phyloP scores from a whole-genome alignment of 2,888 invertebrate genomes.

The Dicyrtomina minuta region DNA sequence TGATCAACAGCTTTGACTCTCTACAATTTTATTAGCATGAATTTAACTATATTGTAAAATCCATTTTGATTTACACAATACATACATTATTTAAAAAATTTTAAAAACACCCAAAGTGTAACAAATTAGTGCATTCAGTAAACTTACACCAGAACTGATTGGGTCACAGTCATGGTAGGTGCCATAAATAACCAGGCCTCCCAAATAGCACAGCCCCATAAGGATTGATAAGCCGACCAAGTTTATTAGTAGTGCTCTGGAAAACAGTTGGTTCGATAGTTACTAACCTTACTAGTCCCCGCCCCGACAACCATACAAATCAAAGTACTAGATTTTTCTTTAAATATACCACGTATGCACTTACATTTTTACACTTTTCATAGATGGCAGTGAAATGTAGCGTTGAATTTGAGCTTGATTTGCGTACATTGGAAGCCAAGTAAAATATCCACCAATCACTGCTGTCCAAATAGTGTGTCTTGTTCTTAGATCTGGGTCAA shows the following conservation, averaged over 20 bases:
- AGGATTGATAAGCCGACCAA: conserved; percentile 48
- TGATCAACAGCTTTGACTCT: conserved; percentile 69
- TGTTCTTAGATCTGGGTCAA: conserved; percentile 45
- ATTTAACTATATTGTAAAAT: too few relatives aligned
- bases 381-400: conserved; percentile 48
- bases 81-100: too few relatives aligned
- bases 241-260: conserved; percentile 49
- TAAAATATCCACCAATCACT: conserved; percentile 45
- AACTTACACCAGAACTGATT: conserved; percentile 27
- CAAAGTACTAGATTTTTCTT: too few relatives aligned
- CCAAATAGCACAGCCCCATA: conserved; percentile 49
- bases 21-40: conserved; percentile 55
- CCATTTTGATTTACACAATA: too few relatives aligned
- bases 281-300: too few relatives aligned
- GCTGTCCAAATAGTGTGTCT: conserved; percentile 49
- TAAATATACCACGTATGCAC: too few relatives aligned
- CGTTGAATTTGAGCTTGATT: conserved; percentile 53
- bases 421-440: conserved; percentile 48
- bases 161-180: conserved; percentile 50
- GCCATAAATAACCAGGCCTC: conserved; percentile 51
- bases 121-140: not conserved
- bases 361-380: conserved; percentile 43
- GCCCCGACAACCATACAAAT: not conserved
- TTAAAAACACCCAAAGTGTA: too few relatives aligned
- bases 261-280: not conserved